Evolutionary conservation across 2,113 vertebrate species (phyloP), one percentile per base, ranked within the genome.

Genomic region (Psilopsiagon aymara): DNA sequence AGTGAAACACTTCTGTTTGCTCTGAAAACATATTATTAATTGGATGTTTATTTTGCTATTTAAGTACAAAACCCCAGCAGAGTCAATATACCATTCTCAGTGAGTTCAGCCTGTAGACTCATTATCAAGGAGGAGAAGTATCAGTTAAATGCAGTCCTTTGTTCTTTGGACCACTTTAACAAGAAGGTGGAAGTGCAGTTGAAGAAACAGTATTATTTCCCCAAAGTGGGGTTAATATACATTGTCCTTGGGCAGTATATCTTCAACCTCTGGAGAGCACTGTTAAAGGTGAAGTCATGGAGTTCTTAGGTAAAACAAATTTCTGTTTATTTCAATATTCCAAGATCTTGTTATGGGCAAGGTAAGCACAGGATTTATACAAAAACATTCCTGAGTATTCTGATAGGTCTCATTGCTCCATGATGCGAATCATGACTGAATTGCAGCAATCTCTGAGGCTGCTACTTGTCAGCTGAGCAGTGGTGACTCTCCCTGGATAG

Each of bases 1-100:
- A 93, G 31, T 73, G 39, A 78, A 46, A 94, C 29, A 74, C 5
- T 59, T 79, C 2, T 57, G 70, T 90, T 95, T 92, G 6, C 47
- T 90, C 53, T 93, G 88, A 94, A 92, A 95, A 79, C 25, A 33
- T 71, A 46, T 13, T 70, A 94, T 92, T 84, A 94, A 95, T 60
- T 27, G 12, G 53, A 69, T 73, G 37, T 80, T 91, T 92, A 79
- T 93, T 82, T 57, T 80, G 52, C 28, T 37, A 13, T 93, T 92
- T 86, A 52, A 92, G 71, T 86, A 90, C 64, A 83, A 90, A 94
- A 75, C 13, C 31, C 44, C 73, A 95, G 51, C 83, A 70, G 19
- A 70, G 83, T 94, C 88, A 89, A 94, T 92, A 93, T 52, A 49
- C 46, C 18, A 74, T 64, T 75, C 90, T 94, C 66, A 52, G 28